A percentile compares a stretch with the other conserved stretches of the same genome.
These are phyloP conservation scores for Alectura lathami DNA, from an alignment of 2,113 vertebrate genomes.

Conservation along the genomic window DNA sequence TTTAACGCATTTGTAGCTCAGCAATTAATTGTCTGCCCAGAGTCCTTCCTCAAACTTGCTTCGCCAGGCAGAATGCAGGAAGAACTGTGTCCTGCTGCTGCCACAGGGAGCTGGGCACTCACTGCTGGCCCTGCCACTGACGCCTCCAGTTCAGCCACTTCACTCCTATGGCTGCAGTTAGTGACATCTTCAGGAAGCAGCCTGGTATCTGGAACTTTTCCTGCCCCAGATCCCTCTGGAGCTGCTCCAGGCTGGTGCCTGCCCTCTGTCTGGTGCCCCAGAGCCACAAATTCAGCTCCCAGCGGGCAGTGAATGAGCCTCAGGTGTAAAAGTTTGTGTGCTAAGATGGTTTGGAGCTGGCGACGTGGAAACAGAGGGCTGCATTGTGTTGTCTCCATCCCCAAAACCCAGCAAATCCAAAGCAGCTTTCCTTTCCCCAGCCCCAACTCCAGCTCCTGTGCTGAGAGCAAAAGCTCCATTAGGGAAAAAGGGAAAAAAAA, in stretches of 20 bases:
- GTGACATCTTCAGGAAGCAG: background rate
- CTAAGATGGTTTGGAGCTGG: background rate
- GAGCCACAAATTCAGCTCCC: background rate
- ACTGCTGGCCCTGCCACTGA: background rate
- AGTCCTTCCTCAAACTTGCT: background rate
- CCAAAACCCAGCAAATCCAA: fast-evolving
- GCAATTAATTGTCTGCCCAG: slow-evolving; percentile 23
- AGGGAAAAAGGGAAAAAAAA: background rate
- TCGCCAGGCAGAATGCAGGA: background rate
- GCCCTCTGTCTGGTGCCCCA: background rate
- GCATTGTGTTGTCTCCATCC: background rate
- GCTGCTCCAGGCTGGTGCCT: background rate
- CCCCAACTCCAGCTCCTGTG: background rate
- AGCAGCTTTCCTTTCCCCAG: background rate
- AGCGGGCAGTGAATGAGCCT: fast-evolving
- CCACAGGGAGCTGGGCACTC: background rate
- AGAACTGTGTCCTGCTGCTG: background rate
- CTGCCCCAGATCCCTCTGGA: background rate
- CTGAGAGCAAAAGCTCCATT: background rate
- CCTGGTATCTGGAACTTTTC: background rate
- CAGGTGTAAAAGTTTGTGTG: background rate
- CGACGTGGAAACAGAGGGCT: background rate
- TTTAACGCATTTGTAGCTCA: background rate
- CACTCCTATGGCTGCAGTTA: background rate
- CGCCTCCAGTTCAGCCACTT: background rate